Evolutionary conservation across 23 tunicate genomes (phyloP), one percentile per base, ranked within the genome.

Genomic region (Ascidia mentula): DNA sequence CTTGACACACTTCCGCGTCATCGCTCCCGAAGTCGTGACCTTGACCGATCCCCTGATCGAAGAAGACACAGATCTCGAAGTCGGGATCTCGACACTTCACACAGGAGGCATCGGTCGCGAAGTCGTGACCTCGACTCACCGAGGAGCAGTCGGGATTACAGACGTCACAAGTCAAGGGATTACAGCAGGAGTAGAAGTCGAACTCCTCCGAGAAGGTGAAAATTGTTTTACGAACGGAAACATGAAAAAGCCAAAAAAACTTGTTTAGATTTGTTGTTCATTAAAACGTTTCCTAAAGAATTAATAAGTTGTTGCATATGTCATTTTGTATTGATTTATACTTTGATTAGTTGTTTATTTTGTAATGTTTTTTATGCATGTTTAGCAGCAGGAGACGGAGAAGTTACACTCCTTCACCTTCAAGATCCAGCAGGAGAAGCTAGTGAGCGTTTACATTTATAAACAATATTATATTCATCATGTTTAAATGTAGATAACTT

Each of bases 341-440:
- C n/a, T n/a, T n/a, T n/a, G n/a, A n/a, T n/a, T n/a, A n/a, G n/a
- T n/a, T 42, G 53, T 42, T 42, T 3, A 9, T 53, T 20, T 9
- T 53, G 13, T 20, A 53, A 5, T 9, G 24, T 20, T 26, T 53
- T 53, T 42, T 53, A 9, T 53, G 39, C 32, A 7, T 36, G 18
- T 71, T 45, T 20, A 69, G n/a, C n/a, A n/a, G 78, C 26, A 38
- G 83, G 33, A 82, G 97, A 59, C 71, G 89, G 30, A 59, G 98
- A 53, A 87, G 92, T 65, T 83, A 79, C 82, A 92, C 93, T 40
- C 88, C 88, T 15, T 92, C 98, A 30, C 85, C 82, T 53, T 92
- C 98, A 60, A 59, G 94, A n/a, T 82, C 84, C 24, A 83, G 84
- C 46, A 74, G 88, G 18, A 77, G 71, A 33, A 65, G 74, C 18